A percentile compares a stretch with the other conserved stretches of the same genome.
Evolutionary conservation across 2,888 invertebrate genomes (phyloP).

Genomic region (Ochlodes sylvanus): DNA sequence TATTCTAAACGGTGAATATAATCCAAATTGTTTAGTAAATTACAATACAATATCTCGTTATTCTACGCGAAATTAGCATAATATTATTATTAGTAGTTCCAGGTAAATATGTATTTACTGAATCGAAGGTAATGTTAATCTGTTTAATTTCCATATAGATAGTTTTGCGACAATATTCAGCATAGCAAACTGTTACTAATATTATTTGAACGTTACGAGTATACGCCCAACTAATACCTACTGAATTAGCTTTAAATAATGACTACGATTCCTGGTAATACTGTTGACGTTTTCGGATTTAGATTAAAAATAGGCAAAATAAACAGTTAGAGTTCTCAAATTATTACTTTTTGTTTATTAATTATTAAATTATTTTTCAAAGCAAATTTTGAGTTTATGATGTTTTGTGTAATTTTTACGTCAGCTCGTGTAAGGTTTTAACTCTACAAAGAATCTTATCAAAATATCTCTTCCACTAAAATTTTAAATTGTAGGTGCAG

Average conservation of each 20-base stretch:
- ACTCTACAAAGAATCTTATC: background rate
- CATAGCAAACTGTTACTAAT: background rate
- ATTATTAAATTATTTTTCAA: no score
- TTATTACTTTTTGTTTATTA: no score
- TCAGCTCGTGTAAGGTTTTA: no score
- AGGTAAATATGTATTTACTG: constrained; percentile 13
- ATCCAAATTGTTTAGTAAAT: constrained; percentile 24
- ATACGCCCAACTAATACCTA: no score
- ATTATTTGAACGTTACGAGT: background rate
- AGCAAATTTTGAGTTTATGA: no score
- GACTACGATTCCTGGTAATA: no score
- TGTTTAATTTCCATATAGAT: constrained; percentile 28
- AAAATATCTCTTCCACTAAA: background rate
- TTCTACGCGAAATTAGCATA: constrained; percentile 8
- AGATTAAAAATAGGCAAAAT: no score
- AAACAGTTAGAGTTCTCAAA: no score
- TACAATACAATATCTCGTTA: constrained; percentile 12
- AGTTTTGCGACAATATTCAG: background rate
- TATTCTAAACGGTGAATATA: background rate
- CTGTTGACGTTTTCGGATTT: no score
- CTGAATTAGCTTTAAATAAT: no score
- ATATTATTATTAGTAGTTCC: constrained; percentile 16
- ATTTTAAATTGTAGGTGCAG: background rate
- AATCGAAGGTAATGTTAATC: constrained; percentile 1
- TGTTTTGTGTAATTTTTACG: no score